These are phyloP conservation scores for human DNA, from an alignment of 2,113 vertebrate genomes.

Conservation along the genomic window DNA sequence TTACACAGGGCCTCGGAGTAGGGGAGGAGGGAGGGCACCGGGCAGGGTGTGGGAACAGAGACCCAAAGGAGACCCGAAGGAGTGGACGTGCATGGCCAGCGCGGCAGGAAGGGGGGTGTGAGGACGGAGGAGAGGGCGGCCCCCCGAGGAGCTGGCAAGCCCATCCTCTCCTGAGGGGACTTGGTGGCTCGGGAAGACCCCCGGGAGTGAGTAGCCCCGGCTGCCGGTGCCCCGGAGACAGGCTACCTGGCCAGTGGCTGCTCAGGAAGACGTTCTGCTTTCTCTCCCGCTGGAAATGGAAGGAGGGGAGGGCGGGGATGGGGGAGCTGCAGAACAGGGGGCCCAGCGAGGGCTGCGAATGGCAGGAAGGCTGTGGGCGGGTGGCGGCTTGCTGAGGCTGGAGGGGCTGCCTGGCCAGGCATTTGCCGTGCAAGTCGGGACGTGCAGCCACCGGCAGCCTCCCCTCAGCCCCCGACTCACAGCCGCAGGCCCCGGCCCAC, in stretches of 20 bases:
- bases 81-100: rapidly evolving
- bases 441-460: background rate
- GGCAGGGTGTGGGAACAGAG: background rate
- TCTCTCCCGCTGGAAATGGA: background rate
- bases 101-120: background rate
- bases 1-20: background rate
- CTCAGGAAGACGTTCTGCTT: background rate
- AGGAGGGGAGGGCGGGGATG: too few species aligned
- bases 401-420: background rate
- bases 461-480: background rate
- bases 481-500: background rate
- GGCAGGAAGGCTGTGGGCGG: background rate
- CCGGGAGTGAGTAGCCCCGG: rapidly evolving
- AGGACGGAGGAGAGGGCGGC: background rate
- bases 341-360: background rate
- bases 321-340: background rate
- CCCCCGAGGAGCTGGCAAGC: background rate
- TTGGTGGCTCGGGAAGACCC: background rate
- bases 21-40: background rate
- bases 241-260: background rate
- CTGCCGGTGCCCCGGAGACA: too few species aligned
- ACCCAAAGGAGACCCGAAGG: background rate
- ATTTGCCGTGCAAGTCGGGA: background rate
- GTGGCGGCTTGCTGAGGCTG: background rate
- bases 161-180: background rate